phyloP scores from a whole-genome alignment of 64 coral and sea anemone genomes.

The Montipora efflorescens region DNA sequence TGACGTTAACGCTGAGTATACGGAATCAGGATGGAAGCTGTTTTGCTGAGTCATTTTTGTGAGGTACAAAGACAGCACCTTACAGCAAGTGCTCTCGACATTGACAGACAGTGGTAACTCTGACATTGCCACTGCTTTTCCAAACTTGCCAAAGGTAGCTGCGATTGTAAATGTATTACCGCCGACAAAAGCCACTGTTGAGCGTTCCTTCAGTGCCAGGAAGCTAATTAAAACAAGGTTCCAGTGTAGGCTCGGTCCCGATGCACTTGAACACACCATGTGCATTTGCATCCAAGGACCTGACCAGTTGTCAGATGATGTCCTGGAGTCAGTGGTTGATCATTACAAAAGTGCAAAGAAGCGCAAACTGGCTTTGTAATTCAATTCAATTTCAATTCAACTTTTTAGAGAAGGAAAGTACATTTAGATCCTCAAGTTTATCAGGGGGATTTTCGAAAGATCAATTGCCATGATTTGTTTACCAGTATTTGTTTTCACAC shows the following conservation, averaged over 20 bases:
- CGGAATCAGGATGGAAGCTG: conserved; percentile 47
- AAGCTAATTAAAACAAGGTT: conserved; percentile 25
- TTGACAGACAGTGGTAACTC: conserved; percentile 15
- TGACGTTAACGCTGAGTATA: conserved; percentile 18
- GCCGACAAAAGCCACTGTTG: neutral
- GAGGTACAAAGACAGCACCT: conserved; percentile 54
- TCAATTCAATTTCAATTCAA: conserved; percentile 15
- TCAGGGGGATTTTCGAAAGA: neutral
- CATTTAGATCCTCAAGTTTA: neutral
- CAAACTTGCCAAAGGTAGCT: neutral
- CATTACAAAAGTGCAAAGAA: conserved; percentile 17
- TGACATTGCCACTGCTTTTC: conserved; percentile 11
- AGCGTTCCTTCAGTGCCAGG: neutral
- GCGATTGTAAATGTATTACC: conserved; percentile 15
- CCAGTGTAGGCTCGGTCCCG: neutral
- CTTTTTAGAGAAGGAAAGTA: neutral
- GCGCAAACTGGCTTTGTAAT: conserved; percentile 8
- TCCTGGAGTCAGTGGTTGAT: conserved; percentile 23
- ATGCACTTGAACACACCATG: conserved; percentile 27
- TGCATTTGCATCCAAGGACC: neutral
- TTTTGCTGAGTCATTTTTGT: neutral
- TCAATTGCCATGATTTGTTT: neutral
- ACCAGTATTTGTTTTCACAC: neutral
- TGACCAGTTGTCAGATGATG: conserved; percentile 24
- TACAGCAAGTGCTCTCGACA: conserved; percentile 41